Percentiles rank a stretch among this genome's conserved stretches.
phyloP scores from a whole-genome alignment of 2,888 invertebrate species.

The Muschampia plurimacula region DNA sequence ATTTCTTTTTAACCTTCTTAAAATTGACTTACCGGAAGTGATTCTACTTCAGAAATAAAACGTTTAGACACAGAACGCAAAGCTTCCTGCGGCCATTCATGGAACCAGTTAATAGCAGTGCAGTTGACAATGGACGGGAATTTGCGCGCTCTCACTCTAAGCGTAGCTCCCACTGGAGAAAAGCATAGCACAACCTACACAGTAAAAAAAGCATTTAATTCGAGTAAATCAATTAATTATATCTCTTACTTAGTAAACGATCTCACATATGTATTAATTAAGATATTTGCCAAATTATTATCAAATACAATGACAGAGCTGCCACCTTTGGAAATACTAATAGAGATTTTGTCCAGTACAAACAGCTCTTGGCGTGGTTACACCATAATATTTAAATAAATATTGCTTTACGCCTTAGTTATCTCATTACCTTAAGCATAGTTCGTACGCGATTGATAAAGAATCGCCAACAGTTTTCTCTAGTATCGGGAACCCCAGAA shows the following conservation, averaged over 20 bases:
- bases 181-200: conserved; percentile 93
- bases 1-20: neutral
- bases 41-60: conserved; percentile 92
- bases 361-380: too few relatives aligned
- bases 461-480: conserved; percentile 98
- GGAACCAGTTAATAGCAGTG: conserved; percentile 98
- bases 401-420: neutral
- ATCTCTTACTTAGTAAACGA: too few relatives aligned
- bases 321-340: too few relatives aligned
- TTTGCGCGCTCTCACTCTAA: conserved; percentile 94
- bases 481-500: conserved; percentile 92
- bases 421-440: conserved; percentile 86
- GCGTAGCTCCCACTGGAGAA: conserved; percentile 96
- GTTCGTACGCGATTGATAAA: conserved; percentile 96
- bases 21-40: conserved; percentile 86
- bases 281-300: too few relatives aligned
- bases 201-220: neutral
- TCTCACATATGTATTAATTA: neutral
- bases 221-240: too few relatives aligned
- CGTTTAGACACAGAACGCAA: conserved; percentile 94
- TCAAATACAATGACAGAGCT: too few relatives aligned
- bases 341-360: too few relatives aligned
- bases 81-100: conserved; percentile 98
- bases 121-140: conserved; percentile 98
- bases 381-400: too few relatives aligned